phyloP scores from a whole-genome alignment of 2,888 invertebrate species.

The Volucella zonaria region DNA sequence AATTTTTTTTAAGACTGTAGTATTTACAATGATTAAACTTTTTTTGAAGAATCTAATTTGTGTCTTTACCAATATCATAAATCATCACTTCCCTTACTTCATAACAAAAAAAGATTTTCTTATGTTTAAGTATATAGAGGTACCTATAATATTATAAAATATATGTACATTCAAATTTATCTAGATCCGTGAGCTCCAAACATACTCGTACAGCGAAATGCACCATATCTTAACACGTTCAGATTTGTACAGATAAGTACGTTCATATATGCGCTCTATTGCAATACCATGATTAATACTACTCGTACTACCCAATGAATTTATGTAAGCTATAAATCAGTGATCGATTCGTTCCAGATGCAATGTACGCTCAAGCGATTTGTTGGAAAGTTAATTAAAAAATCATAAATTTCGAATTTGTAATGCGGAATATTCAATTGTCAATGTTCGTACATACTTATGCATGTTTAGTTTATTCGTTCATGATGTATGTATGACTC shows the following conservation, averaged over 20 bases:
- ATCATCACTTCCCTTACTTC: too few relatives aligned
- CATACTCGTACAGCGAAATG: too few relatives aligned
- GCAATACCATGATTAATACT: constrained; percentile 22
- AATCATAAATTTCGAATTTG: constrained; percentile 79
- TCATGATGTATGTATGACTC: too few relatives aligned
- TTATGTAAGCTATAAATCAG: constrained; percentile 53
- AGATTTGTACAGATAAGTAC: not conserved
- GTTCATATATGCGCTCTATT: not conserved
- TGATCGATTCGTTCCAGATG: constrained; percentile 63
- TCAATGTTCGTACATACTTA: constrained; percentile 16
- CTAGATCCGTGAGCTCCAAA: too few relatives aligned
- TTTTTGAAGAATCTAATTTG: too few relatives aligned
- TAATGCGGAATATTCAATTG: constrained; percentile 55
- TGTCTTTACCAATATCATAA: too few relatives aligned
- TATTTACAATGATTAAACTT: too few relatives aligned
- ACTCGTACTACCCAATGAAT: constrained; percentile 41
- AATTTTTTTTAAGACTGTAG: too few relatives aligned
- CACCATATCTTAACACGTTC: not conserved
- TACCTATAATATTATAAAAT: too few relatives aligned
- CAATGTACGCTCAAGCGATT: constrained; percentile 50
- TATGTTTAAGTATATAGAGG: too few relatives aligned
- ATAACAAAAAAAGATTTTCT: too few relatives aligned
- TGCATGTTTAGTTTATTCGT: not conserved
- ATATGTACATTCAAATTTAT: too few relatives aligned
- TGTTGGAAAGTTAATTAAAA: constrained; percentile 82